A percentile compares a stretch with the other conserved stretches of the same genome.
Conservation (phyloP, 1,140 invertebrate genomes). For the Notospermus geniculatus region DNA sequence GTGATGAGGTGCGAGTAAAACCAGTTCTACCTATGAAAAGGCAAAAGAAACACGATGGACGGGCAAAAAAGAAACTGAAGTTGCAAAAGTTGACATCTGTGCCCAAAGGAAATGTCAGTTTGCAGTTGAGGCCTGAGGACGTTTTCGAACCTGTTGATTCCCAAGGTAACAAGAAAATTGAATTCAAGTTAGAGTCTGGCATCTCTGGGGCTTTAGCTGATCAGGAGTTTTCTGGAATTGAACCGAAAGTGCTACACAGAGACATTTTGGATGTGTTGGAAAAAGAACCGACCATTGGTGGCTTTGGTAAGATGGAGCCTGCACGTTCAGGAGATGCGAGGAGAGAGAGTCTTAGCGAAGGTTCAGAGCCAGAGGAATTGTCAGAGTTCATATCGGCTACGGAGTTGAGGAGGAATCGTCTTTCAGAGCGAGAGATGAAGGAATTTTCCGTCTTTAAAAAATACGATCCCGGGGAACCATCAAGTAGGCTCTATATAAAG, state of each 20-base stretch:
- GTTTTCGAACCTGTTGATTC: slow-evolving; percentile 1
- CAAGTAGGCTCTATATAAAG: slow-evolving; percentile 82
- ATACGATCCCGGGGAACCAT: slow-evolving; percentile 77
- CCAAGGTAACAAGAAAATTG: slow-evolving; percentile 23
- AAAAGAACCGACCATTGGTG: slow-evolving; percentile 5
- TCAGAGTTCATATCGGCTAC: slow-evolving; percentile 59
- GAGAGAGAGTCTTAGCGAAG: slow-evolving; percentile 34
- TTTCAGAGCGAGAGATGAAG: slow-evolving; percentile 71
- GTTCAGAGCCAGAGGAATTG: slow-evolving; percentile 30
- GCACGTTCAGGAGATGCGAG: slow-evolving; percentile 43
- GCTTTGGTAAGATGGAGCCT: slow-evolving; percentile 31
- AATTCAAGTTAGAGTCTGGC: slow-evolving; percentile 5
- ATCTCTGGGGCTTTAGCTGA: neutral
- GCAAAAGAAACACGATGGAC: slow-evolving; percentile 59
- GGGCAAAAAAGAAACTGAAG: slow-evolving; percentile 65
- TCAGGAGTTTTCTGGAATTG: neutral
- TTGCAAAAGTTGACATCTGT: slow-evolving; percentile 58
- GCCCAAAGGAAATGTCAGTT: slow-evolving; percentile 15
- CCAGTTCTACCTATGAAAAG: slow-evolving; percentile 55
- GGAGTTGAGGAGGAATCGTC: slow-evolving; percentile 64
- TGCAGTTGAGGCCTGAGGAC: neutral
- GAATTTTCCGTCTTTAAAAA: slow-evolving; percentile 81
- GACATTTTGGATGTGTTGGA: neutral
- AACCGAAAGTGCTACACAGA: neutral
- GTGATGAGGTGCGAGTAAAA: slow-evolving; percentile 51